These are phyloP conservation scores for Muntiacus reevesi DNA, from an alignment of 2,113 vertebrate genomes.

Conservation along the genomic window DNA sequence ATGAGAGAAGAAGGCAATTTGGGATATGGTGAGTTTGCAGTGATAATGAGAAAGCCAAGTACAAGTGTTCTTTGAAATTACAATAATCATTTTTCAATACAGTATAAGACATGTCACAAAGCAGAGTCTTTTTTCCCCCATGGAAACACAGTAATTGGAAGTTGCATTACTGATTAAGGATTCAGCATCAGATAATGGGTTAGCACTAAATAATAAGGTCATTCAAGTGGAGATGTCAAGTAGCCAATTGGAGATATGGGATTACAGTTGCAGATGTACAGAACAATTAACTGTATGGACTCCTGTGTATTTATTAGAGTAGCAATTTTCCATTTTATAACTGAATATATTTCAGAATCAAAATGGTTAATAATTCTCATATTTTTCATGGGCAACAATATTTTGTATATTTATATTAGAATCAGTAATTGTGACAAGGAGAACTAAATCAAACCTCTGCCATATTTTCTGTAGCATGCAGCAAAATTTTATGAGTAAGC, in stretches of 20 bases:
- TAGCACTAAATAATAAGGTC: constrained; percentile 51
- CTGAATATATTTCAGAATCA: constrained; percentile 40
- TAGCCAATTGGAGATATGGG: constrained; percentile 12
- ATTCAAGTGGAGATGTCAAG: constrained; percentile 46
- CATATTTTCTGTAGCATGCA: constrained; percentile 62
- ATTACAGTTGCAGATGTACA: not conserved
- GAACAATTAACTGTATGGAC: constrained; percentile 32
- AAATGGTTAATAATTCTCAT: constrained; percentile 32
- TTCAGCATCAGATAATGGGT: constrained; percentile 18
- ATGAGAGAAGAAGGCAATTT: not conserved
- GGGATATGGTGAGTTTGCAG: not conserved
- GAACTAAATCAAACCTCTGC: constrained; percentile 64
- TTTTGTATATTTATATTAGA: constrained; percentile 52
- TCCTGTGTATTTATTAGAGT: constrained; percentile 19
- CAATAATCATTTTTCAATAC: not conserved
- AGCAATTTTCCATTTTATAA: constrained; percentile 46
- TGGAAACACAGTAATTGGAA: constrained; percentile 39
- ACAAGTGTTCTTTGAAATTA: constrained; percentile 16
- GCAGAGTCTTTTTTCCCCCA: not conserved
- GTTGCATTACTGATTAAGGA: constrained; percentile 5
- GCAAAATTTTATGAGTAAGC: constrained; percentile 58
- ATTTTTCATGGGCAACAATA: constrained; percentile 49
- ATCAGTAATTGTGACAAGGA: constrained; percentile 57
- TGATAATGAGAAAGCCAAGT: not conserved
- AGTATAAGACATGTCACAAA: not conserved